Conservation (phyloP, 2,797 vertebrate species). For the Pristis pectinata region DNA sequence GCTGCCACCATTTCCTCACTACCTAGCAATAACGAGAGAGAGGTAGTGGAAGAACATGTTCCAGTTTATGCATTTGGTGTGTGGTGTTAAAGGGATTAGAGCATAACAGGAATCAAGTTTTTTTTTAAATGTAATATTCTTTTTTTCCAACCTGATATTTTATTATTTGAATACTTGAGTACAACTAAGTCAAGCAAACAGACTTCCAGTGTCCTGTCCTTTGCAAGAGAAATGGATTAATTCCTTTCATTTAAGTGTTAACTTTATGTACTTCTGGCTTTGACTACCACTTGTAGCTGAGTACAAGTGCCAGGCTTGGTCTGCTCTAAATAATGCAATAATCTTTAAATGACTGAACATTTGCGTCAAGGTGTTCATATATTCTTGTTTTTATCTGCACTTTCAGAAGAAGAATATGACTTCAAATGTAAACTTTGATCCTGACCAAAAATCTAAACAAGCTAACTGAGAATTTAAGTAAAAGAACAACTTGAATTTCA, state of each 20-base stretch:
- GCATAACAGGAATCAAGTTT: background rate
- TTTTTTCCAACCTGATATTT: background rate
- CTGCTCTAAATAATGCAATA: background rate
- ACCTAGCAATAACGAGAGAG: background rate
- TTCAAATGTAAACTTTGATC: background rate
- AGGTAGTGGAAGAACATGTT: background rate
- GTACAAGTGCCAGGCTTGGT: background rate
- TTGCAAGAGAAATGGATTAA: background rate
- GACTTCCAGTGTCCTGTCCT: background rate
- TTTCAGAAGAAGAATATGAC: background rate
- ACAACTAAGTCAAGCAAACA: background rate
- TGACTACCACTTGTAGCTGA: background rate
- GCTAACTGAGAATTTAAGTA: background rate
- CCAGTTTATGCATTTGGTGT: background rate
- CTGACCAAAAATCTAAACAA: background rate
- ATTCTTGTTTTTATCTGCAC: background rate
- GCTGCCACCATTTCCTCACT: background rate
- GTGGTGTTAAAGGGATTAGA: background rate
- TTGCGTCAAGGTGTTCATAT: background rate
- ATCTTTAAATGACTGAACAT: background rate
- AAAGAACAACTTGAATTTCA: background rate
- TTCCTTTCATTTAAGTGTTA: background rate
- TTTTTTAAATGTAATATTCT: background rate
- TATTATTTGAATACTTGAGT: background rate
- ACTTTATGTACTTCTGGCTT: background rate